Percentiles rank a stretch among this genome's conserved stretches.
Conservation (phyloP, 2,113 vertebrate genomes). For the Urocynchramus pylzowi region DNA sequence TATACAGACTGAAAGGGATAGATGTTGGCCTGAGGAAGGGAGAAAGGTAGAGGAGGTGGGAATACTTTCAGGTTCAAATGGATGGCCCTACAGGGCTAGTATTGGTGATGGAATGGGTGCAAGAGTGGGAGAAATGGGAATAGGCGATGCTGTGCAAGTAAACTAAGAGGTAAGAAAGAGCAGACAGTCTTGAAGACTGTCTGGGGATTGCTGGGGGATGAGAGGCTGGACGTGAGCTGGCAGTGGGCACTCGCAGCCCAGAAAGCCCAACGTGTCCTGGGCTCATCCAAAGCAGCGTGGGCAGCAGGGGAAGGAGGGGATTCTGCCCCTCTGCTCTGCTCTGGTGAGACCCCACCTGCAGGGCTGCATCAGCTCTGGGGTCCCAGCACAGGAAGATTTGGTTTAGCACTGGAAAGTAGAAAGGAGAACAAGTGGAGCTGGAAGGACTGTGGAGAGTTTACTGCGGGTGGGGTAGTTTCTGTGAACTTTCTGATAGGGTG, state of each 20-base stretch:
- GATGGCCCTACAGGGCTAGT: not conserved
- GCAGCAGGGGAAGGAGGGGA: not conserved
- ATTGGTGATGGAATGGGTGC: not conserved
- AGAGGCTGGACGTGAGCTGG: not conserved
- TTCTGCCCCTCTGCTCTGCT: not conserved
- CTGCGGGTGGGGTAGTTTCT: not conserved
- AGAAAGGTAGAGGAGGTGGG: not conserved
- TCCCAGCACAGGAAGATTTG: not conserved
- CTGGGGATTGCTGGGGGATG: not conserved
- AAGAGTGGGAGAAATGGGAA: not conserved
- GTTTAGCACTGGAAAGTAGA: not conserved
- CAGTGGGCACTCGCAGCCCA: fast-evolving
- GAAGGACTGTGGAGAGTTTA: not conserved
- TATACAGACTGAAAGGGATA: not conserved
- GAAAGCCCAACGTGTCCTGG: fast-evolving
- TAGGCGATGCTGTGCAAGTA: not conserved
- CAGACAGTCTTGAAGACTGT: not conserved
- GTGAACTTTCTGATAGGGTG: not conserved
- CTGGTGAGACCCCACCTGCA: not conserved
- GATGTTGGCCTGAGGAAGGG: not conserved
- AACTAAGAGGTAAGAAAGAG: not conserved
- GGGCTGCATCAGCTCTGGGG: not conserved
- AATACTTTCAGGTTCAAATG: not conserved
- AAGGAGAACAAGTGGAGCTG: not conserved
- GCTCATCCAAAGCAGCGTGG: not conserved